A percentile compares a stretch with the other conserved stretches of the same genome.
These are phyloP conservation scores for Acipenser oxyrinchus DNA, from an alignment of 2,797 vertebrate species.

Conservation along the genomic window DNA sequence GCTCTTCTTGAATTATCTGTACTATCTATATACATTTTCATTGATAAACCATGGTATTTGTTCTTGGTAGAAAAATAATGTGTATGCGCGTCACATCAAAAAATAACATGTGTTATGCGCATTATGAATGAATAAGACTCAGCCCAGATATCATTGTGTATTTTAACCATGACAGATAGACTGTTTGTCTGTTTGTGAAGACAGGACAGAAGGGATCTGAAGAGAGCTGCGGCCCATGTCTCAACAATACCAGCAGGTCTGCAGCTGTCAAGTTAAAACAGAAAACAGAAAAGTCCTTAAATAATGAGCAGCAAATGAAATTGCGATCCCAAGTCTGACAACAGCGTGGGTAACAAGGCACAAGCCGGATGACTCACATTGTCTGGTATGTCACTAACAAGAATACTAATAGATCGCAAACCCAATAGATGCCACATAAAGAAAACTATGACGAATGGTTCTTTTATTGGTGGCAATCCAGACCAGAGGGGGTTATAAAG, in stretches of 20 bases:
- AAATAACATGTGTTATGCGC: no score
- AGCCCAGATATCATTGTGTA: no score
- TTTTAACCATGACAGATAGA: no score
- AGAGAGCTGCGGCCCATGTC: neutral
- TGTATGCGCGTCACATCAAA: no score
- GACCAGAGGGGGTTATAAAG: constrained; percentile 22
- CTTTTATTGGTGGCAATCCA: constrained; percentile 28
- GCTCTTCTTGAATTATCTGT: no score
- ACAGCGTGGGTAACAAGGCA: neutral
- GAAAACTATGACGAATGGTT: neutral
- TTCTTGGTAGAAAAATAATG: no score
- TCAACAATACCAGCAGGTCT: neutral
- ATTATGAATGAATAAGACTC: no score
- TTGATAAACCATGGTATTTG: no score
- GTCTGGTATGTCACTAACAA: neutral
- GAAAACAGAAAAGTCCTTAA: neutral
- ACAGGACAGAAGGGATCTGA: neutral
- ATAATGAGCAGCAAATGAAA: neutral
- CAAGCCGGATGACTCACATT: neutral
- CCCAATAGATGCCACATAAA: neutral
- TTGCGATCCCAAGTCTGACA: neutral
- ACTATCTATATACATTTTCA: no score
- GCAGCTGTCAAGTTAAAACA: constrained; percentile 5
- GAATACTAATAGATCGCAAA: neutral
- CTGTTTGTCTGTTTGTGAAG: neutral